phyloP scores from a whole-genome alignment of 2,888 invertebrate species.

The Stenotaenia linearis region DNA sequence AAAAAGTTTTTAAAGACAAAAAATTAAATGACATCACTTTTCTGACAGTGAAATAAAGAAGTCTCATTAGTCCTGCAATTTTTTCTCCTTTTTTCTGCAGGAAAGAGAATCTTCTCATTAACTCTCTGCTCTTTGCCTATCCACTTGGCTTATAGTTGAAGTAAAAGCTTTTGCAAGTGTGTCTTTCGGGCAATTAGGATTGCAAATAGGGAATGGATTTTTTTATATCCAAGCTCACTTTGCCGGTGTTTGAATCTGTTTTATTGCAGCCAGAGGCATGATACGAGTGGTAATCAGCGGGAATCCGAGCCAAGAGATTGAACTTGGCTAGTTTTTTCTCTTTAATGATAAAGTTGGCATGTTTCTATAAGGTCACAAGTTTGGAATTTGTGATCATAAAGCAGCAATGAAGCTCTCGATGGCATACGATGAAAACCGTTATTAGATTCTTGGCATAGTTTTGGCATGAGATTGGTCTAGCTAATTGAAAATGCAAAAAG shows the following conservation, averaged over 20 bases:
- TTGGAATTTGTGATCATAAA: slow-evolving; percentile 17
- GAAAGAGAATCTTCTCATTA: not conserved
- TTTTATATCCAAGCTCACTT: not conserved
- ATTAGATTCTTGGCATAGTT: not conserved
- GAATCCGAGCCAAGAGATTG: not conserved
- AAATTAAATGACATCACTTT: not conserved
- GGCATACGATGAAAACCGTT: not conserved
- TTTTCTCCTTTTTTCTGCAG: not conserved
- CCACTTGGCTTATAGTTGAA: slow-evolving; percentile 13
- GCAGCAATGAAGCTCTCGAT: slow-evolving; percentile 3
- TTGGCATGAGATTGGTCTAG: not conserved
- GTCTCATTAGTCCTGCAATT: not conserved
- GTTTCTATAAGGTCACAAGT: not conserved
- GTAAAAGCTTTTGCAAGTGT: slow-evolving; percentile 26
- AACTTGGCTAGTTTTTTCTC: not conserved
- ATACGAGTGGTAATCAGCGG: slow-evolving; percentile 13
- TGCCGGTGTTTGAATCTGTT: slow-evolving; percentile 5
- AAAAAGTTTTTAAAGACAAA: not conserved
- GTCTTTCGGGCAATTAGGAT: slow-evolving; percentile 23
- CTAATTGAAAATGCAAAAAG: too few species aligned
- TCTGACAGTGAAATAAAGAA: not conserved
- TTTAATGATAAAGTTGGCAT: slow-evolving; percentile 16
- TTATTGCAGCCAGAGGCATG: not conserved
- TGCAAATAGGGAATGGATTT: slow-evolving; percentile 22
- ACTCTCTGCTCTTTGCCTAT: not conserved